Evolutionary conservation across 2,113 vertebrate genomes (phyloP), one percentile per base, ranked within the genome.

Genomic region (Phyllostomus discolor): DNA sequence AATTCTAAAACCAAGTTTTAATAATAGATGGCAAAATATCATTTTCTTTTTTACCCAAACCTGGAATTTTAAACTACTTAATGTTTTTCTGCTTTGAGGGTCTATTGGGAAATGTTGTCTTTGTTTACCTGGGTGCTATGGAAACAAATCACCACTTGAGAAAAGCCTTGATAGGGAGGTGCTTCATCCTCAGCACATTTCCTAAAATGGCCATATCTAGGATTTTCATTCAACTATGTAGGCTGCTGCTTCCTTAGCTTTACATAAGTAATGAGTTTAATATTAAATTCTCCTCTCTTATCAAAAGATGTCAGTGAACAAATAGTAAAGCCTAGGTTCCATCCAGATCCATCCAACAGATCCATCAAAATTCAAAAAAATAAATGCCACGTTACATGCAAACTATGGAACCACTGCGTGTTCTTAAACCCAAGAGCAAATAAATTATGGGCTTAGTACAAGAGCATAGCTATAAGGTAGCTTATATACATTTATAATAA

Each of bases 81-180:
- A 26, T 48, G 26, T 69, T 93, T 88, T 94, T 81, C 26, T 90
- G 22, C 33, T 86, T 82, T 78, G 2, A 43, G 17, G 31, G 7
- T 62, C 12, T 59, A 90, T 48, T 64, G 43, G 62, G 9, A 76
- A 79, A 43, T 72, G 90, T 31, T 84, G 15, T 95, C 35, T 88
- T 89, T 95, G n/a, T 84, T 81, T 72, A 7, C 24, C 46, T 88
- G 81, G 87, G 48, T 95, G 26, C n/a, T 72, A 52, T 81, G 92
- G 85, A 94, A 86, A 86, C 26, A 87, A 79, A 69, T 64, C 88
- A 24, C 54, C 78, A 50, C 22, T 88, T 90, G 50, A 62, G 28
- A 94, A 43, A 10, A 64, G 26, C 41, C 28, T 84, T 43, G 89
- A 69, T 73, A 35, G 0, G 11, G 26, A 70, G 33, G 28, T 75